Evolutionary conservation across 1,140 invertebrate species (phyloP).

Genomic region (Chrysopa pallens): DNA sequence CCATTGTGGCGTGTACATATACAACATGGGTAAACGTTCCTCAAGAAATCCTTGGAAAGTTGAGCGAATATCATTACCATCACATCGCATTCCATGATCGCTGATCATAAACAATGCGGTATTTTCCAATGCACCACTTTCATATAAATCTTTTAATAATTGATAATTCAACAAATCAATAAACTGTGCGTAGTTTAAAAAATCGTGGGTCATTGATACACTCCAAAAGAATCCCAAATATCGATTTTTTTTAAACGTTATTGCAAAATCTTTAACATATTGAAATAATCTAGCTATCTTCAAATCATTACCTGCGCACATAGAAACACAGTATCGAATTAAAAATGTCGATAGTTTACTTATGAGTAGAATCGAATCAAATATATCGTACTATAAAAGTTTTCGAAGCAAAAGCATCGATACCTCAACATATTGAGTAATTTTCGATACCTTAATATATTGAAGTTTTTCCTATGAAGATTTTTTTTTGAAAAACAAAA

Average conservation of each 20-base stretch:
- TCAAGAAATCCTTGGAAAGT: conserved; percentile 78
- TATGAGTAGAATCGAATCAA: too few relatives aligned
- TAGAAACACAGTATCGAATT: too few relatives aligned
- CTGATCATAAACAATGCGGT: conserved; percentile 65
- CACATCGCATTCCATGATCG: conserved; percentile 86
- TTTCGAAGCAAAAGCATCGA: too few relatives aligned
- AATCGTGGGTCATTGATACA: conserved; percentile 58
- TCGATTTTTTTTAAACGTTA: conserved; percentile 27
- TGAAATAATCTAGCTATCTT: conserved; percentile 36
- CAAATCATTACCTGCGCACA: conserved; percentile 42
- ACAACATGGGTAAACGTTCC: conserved; percentile 73
- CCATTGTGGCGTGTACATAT: conserved; percentile 57
- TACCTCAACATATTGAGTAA: too few relatives aligned
- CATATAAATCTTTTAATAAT: conserved; percentile 37
- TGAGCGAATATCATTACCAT: conserved; percentile 46
- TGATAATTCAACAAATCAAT: conserved; percentile 39
- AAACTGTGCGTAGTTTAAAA: conserved; percentile 46
- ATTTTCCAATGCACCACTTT: conserved; percentile 38
- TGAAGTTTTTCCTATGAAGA: too few relatives aligned
- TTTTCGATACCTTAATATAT: too few relatives aligned
- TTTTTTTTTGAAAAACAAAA: too few relatives aligned
- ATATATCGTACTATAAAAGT: too few relatives aligned
- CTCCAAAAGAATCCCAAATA: conserved; percentile 68
- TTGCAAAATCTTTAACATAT: conserved; percentile 36
- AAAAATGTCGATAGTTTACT: too few relatives aligned